A percentile compares a stretch with the other conserved stretches of the same genome.
Conservation (phyloP, 2,113 vertebrate genomes). For the Nicator chloris region DNA sequence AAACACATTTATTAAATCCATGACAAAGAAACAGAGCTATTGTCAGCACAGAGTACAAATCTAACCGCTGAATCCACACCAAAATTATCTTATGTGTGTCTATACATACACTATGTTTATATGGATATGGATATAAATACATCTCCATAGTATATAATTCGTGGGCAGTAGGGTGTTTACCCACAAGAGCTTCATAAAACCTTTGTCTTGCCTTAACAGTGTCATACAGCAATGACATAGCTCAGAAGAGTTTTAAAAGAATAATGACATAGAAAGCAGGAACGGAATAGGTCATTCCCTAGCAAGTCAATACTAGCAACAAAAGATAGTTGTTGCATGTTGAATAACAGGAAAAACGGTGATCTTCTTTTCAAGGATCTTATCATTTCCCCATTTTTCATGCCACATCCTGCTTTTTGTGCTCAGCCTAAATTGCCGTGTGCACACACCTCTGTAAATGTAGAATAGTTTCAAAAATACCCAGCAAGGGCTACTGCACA, state of each 20-base stretch:
- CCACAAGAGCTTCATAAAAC: not conserved
- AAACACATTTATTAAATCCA: not conserved
- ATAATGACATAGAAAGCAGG: not conserved
- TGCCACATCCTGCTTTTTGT: not conserved
- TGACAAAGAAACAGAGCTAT: not conserved
- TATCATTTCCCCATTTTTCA: not conserved
- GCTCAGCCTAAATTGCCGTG: fast-evolving
- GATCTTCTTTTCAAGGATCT: not conserved
- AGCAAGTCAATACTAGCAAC: not conserved
- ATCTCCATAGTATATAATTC: not conserved
- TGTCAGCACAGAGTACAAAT: not conserved
- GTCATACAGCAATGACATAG: not conserved
- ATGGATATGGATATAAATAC: not conserved
- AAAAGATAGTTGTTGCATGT: not conserved
- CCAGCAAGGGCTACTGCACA: not conserved
- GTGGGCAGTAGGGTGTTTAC: not conserved
- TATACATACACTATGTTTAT: not conserved
- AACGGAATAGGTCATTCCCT: not conserved
- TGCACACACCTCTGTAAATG: not conserved
- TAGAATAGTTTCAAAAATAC: not conserved
- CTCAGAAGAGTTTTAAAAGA: not conserved
- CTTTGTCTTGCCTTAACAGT: not conserved
- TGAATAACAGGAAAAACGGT: not conserved
- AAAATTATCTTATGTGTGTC: not conserved
- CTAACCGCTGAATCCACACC: not conserved